Conservation (phyloP, 1,140 invertebrate species). For the Zaprionus camerounensis region DNA sequence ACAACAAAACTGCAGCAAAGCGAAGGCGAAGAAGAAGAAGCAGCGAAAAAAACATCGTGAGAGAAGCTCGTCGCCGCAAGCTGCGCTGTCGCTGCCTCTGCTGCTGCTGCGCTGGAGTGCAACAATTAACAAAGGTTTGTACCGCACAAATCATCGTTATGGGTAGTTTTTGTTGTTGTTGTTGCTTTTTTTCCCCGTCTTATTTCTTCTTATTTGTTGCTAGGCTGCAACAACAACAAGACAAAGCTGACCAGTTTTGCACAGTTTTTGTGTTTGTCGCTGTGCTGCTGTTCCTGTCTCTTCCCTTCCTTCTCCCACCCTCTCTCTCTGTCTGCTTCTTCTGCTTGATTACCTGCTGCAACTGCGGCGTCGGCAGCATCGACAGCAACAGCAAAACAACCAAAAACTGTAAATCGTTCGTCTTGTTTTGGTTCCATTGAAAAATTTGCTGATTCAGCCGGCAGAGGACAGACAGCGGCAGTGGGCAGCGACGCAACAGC, state of each 20-base stretch:
- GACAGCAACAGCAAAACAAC: slow-evolving; percentile 31
- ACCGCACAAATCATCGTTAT: slow-evolving; percentile 13
- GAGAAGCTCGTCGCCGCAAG: slow-evolving; percentile 12
- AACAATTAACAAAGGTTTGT: slow-evolving; percentile 47
- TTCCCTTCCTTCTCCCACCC: slow-evolving; percentile 13
- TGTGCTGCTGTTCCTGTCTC: neutral
- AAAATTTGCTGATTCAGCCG: slow-evolving; percentile 66
- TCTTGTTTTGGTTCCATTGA: slow-evolving; percentile 61
- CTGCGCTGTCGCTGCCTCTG: slow-evolving; percentile 21
- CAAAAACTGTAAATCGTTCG: slow-evolving; percentile 67
- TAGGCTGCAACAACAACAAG: slow-evolving; percentile 1
- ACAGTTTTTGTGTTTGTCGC: slow-evolving; percentile 38
- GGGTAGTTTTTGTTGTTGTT: slow-evolving; percentile 24
- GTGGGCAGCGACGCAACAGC: slow-evolving; percentile 28
- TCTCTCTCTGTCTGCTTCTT: slow-evolving; percentile 21
- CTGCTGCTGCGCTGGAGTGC: slow-evolving; percentile 14
- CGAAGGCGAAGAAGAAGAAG: neutral
- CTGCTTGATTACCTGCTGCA: slow-evolving; percentile 48
- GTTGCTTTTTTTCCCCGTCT: neutral
- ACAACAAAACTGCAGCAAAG: neutral
- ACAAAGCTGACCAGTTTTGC: slow-evolving; percentile 49
- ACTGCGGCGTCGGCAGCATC: slow-evolving; percentile 32
- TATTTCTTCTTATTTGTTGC: slow-evolving; percentile 13
- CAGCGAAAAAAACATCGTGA: slow-evolving; percentile 27
- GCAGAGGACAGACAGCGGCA: slow-evolving; percentile 8